These are phyloP conservation scores for Enteromius viviparus DNA, from an alignment of 2,797 vertebrate species.

Conservation along the genomic window DNA sequence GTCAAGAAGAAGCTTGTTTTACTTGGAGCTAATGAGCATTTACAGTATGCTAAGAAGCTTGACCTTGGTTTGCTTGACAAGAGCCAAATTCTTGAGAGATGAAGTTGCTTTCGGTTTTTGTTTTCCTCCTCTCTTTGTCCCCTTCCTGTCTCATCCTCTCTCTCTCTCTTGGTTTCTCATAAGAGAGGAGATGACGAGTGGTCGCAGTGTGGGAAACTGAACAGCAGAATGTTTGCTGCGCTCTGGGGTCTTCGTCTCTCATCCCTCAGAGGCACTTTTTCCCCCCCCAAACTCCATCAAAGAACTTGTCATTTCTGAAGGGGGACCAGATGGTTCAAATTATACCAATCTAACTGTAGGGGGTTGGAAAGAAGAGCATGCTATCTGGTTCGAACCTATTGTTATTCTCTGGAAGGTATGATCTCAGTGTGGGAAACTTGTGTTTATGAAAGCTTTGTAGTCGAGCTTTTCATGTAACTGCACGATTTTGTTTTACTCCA, in stretches of 20 bases:
- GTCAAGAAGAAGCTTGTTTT: constrained; percentile 18
- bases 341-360: constrained; percentile 64
- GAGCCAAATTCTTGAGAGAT: constrained; percentile 41
- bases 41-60: constrained; percentile 24
- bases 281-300: constrained; percentile 53
- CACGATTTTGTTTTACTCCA: constrained; percentile 33
- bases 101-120: constrained; percentile 5
- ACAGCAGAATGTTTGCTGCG: constrained; percentile 44
- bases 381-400: constrained; percentile 66
- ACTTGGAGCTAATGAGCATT: not conserved
- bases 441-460: constrained; percentile 55
- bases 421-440: constrained; percentile 75
- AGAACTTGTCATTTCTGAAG: constrained; percentile 61
- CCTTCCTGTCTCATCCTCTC: constrained; percentile 12
- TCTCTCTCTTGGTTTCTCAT: constrained; percentile 1
- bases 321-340: constrained; percentile 75
- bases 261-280: constrained; percentile 48
- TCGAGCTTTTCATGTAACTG: constrained; percentile 62
- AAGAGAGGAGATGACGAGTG: constrained; percentile 41
- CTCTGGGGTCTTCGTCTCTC: constrained; percentile 52
- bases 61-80: constrained; percentile 33
- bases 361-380: constrained; percentile 24
- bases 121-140: constrained; percentile 38
- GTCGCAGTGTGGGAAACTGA: constrained; percentile 71
- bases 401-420: constrained; percentile 69